Percentiles rank a stretch among this genome's conserved stretches.
Evolutionary conservation across 2,113 vertebrate genomes (phyloP).

Genomic region (Pleuronectes platessa): DNA sequence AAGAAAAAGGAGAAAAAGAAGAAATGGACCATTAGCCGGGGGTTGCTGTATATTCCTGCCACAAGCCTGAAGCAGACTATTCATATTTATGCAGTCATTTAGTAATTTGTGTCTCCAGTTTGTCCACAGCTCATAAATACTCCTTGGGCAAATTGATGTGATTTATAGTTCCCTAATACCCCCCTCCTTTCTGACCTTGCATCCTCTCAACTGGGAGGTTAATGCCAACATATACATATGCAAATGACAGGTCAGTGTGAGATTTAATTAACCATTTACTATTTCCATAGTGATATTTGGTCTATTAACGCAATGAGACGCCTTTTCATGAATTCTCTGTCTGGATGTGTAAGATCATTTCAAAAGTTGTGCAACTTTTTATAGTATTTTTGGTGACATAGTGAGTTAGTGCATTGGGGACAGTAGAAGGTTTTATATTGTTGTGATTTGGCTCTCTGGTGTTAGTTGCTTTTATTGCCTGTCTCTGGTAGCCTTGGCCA

Average conservation of each 20-base stretch:
- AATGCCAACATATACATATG: constrained; percentile 7
- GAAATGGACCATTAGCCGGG: constrained; percentile 52
- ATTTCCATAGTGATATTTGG: constrained; percentile 17
- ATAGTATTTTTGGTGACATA: not conserved
- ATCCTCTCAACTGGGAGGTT: constrained; percentile 42
- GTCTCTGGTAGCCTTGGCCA: constrained; percentile 58
- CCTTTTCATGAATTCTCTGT: not conserved
- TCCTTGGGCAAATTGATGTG: constrained; percentile 51
- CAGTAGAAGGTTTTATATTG: not conserved
- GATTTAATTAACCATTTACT: constrained; percentile 13
- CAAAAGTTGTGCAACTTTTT: not conserved
- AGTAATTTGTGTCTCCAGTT: constrained; percentile 68
- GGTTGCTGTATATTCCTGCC: constrained; percentile 63
- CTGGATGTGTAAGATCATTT: not conserved
- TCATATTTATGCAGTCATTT: constrained; percentile 76
- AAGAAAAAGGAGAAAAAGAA: constrained; percentile 19
- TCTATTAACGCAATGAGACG: not conserved
- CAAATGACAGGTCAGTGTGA: constrained; percentile 7
- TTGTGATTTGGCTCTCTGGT: constrained; percentile 19
- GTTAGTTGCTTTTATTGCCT: constrained; percentile 42
- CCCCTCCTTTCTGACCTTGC: constrained; percentile 28
- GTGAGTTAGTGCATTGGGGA: not conserved
- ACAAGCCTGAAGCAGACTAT: constrained; percentile 65
- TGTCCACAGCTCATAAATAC: constrained; percentile 62
- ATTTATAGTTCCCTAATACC: constrained; percentile 28